phyloP scores from a whole-genome alignment of 2,888 invertebrate species.

The Andrena dorsata region DNA sequence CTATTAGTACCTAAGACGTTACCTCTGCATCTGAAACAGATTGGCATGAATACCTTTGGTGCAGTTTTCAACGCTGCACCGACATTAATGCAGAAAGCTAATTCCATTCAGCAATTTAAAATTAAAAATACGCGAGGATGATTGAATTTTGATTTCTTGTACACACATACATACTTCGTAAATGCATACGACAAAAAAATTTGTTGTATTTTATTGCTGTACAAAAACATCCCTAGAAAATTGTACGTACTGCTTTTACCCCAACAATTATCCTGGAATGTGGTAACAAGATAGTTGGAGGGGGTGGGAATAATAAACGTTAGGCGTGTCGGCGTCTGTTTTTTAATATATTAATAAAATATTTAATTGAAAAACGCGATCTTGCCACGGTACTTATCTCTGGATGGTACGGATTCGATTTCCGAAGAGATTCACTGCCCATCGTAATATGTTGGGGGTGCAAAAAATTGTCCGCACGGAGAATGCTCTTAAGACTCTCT shows the following conservation, averaged over 20 bases:
- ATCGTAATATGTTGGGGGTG: conserved; percentile 35
- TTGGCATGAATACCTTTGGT: neutral
- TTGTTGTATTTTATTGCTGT: neutral
- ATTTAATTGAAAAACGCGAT: conserved; percentile 32
- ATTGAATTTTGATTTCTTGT: neutral
- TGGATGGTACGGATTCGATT: conserved; percentile 13
- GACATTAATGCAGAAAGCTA: neutral
- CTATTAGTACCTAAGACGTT: neutral
- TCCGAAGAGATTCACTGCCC: conserved; percentile 2
- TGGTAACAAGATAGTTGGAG: conserved; percentile 62
- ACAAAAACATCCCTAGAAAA: conserved; percentile 45
- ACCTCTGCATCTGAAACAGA: neutral
- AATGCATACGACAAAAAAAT: no score
- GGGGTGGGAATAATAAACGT: conserved; percentile 79
- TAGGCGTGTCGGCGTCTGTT: conserved; percentile 82
- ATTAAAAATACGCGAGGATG: neutral
- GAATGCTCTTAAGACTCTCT: conserved; percentile 36
- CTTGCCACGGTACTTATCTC: conserved; percentile 4
- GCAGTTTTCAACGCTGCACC: conserved; percentile 8
- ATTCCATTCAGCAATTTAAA: neutral
- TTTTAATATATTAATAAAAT: conserved; percentile 57
- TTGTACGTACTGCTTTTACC: conserved; percentile 51
- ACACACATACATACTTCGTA: neutral
- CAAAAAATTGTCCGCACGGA: conserved; percentile 30
- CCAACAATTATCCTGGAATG: conserved; percentile 74